Evolutionary conservation across 2,888 invertebrate species (phyloP).

Genomic region (Nasonia oneida): DNA sequence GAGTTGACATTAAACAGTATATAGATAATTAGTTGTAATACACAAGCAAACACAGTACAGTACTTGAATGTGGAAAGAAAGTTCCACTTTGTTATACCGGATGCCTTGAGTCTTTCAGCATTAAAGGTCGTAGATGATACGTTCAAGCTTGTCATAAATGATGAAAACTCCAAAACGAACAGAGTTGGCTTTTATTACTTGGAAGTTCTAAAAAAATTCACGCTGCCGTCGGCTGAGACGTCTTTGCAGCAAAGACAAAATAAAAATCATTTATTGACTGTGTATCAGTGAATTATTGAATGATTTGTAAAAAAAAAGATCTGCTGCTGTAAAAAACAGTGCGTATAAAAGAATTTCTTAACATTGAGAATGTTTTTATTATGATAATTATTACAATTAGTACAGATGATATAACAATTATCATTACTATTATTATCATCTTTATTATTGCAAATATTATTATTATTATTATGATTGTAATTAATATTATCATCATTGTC

Average conservation of each 20-base stretch:
- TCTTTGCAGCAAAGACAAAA: conserved; percentile 58
- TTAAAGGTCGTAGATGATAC: conserved; percentile 36
- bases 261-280: conserved; percentile 61
- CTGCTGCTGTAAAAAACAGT: conserved; percentile 36
- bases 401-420: neutral
- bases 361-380: conserved; percentile 45
- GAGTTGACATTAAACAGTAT: conserved; percentile 37
- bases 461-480: conserved; percentile 49
- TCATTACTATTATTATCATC: conserved; percentile 34
- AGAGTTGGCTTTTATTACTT: conserved; percentile 53
- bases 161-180: conserved; percentile 50
- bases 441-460: conserved; percentile 46
- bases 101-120: conserved; percentile 54
- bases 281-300: conserved; percentile 48
- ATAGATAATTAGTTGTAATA: conserved; percentile 51
- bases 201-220: conserved; percentile 48
- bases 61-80: conserved; percentile 36
- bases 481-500: conserved; percentile 61
- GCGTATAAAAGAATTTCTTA: conserved; percentile 44
- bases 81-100: conserved; percentile 34
- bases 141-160: conserved; percentile 17
- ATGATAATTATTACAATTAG: conserved; percentile 20
- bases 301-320: conserved; percentile 43
- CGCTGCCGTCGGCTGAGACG: conserved; percentile 45
- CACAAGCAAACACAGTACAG: neutral